Evolutionary conservation across 2,113 vertebrate species (phyloP).

Genomic region (Alosa alosa): DNA sequence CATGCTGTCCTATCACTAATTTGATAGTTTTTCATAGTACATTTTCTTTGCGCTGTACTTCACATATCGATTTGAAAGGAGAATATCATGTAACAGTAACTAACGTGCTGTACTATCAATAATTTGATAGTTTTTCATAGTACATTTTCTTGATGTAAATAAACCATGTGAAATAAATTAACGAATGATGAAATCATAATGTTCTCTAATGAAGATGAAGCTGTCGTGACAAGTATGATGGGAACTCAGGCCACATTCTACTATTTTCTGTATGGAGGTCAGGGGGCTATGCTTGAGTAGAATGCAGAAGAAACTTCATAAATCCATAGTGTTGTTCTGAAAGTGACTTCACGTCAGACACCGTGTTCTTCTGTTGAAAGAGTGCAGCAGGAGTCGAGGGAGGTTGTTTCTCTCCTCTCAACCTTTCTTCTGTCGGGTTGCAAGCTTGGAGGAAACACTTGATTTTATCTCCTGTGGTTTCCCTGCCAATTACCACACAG

Average conservation of each 20-base stretch:
- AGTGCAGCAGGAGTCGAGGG: neutral
- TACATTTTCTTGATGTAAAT: neutral
- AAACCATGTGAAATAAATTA: neutral
- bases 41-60: neutral
- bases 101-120: neutral
- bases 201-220: neutral
- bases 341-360: neutral
- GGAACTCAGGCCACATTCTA: neutral
- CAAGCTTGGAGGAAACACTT: neutral
- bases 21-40: neutral
- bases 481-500: conserved; percentile 8
- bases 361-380: neutral
- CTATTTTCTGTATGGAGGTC: neutral
- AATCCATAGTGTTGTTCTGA: neutral
- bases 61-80: neutral
- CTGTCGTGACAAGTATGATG: neutral
- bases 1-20: neutral
- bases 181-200: neutral
- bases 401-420: conserved; percentile 13
- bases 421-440: neutral
- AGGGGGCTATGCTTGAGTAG: neutral
- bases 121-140: neutral
- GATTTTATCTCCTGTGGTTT: conserved; percentile 15
- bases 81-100: neutral
- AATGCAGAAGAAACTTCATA: neutral